Conservation (phyloP, 2,888 invertebrate genomes). For the Xanthorhoe designata region DNA sequence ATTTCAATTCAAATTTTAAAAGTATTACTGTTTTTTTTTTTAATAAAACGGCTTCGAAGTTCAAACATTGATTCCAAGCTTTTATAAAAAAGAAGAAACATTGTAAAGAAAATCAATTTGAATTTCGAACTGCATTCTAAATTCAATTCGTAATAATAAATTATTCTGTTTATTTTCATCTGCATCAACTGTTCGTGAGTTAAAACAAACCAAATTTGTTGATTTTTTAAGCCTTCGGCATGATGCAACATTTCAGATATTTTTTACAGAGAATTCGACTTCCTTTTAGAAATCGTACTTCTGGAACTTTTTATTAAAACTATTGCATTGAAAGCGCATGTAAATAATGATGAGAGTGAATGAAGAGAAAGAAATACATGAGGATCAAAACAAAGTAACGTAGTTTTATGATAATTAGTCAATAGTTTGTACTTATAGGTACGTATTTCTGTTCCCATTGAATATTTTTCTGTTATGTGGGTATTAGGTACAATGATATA, state of each 20-base stretch:
- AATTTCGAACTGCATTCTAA: constrained; percentile 3
- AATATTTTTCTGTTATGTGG: too few species aligned
- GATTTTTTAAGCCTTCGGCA: neutral
- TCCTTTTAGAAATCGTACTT: neutral
- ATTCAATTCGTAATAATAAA: neutral
- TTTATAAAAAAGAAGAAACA: neutral
- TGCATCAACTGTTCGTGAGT: neutral
- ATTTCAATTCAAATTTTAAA: neutral
- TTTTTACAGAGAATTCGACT: neutral
- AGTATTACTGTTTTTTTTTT: neutral
- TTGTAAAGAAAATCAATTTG: neutral
- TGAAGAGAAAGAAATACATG: too few species aligned
- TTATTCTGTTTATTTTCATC: neutral
- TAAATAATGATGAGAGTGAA: too few species aligned
- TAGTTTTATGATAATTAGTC: too few species aligned
- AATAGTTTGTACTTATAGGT: too few species aligned
- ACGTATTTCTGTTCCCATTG: too few species aligned
- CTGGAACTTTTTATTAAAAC: neutral
- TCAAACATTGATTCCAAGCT: neutral
- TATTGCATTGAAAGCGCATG: neutral
- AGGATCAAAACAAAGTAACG: too few species aligned
- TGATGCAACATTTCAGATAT: neutral
- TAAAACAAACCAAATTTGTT: neutral
- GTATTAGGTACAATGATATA: too few species aligned
- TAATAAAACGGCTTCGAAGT: neutral